These are phyloP conservation scores for Hirudo medicinalis DNA, from an alignment of 1,140 invertebrate species.

Conservation along the genomic window DNA sequence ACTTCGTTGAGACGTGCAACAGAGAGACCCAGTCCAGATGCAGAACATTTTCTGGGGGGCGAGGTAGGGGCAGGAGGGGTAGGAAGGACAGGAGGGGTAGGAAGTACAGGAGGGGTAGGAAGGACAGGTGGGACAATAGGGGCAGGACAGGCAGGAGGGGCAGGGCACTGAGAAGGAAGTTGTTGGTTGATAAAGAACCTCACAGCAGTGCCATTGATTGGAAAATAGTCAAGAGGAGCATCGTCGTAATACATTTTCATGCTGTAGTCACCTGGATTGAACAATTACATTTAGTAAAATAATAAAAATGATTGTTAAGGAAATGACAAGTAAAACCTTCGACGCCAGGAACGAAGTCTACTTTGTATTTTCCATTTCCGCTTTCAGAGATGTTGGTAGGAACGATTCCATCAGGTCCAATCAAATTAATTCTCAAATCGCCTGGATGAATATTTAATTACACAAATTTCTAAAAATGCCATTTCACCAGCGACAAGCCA, in stretches of 20 bases:
- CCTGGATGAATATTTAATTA: background rate
- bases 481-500: too few species aligned
- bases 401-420: conserved; percentile 26
- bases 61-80: background rate
- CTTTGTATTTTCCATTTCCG: conserved; percentile 37
- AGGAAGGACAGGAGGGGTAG: background rate
- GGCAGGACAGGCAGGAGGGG: too few species aligned
- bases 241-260: conserved; percentile 16
- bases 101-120: too few species aligned
- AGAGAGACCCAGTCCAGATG: conserved; percentile 78
- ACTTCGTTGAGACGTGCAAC: conserved; percentile 70
- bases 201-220: background rate
- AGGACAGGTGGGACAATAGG: too few species aligned
- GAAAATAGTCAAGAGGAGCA: background rate
- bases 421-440: background rate
- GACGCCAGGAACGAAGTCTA: conserved; percentile 41
- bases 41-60: conserved; percentile 24
- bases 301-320: too few species aligned
- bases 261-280: conserved; percentile 10
- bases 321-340: background rate
- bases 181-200: conserved; percentile 5
- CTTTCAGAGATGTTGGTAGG: conserved; percentile 28
- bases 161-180: background rate
- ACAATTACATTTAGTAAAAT: too few species aligned
- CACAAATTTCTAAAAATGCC: too few species aligned